Percentiles rank a stretch among this genome's conserved stretches.
Evolutionary conservation across 2,797 vertebrate genomes (phyloP).

Genomic region (Leptatherina wallacei): DNA sequence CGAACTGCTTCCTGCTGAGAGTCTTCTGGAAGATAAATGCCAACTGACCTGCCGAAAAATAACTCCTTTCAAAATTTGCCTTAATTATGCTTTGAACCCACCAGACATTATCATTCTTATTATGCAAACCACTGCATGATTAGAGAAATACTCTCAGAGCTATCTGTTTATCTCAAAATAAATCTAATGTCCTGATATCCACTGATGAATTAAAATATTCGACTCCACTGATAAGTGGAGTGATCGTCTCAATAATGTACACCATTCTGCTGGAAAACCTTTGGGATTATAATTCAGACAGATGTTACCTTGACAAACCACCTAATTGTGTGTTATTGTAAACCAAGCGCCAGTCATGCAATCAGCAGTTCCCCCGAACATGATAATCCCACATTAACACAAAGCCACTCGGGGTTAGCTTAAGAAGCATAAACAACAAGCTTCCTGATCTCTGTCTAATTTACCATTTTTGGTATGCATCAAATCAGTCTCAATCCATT

Average conservation of each 20-base stretch:
- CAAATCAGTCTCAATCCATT: background rate
- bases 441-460: background rate
- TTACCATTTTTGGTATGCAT: background rate
- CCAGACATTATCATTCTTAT: background rate
- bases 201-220: background rate
- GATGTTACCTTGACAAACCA: background rate
- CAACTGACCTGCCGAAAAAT: slow-evolving; percentile 17
- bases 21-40: slow-evolving; percentile 33
- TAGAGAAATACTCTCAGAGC: background rate
- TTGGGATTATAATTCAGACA: background rate
- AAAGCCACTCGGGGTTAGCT: background rate
- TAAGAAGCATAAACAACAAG: background rate
- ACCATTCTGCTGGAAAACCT: background rate
- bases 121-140: background rate
- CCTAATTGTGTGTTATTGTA: background rate
- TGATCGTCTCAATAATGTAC: background rate
- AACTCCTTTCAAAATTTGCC: background rate
- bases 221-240: background rate
- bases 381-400: background rate
- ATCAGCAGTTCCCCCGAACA: background rate
- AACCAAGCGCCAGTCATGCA: background rate
- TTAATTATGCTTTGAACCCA: background rate
- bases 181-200: too few species aligned
- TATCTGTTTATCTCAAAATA: background rate
- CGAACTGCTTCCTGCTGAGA: slow-evolving; percentile 40